Conservation (phyloP, 2,113 vertebrate species). For the Mixornis gularis region DNA sequence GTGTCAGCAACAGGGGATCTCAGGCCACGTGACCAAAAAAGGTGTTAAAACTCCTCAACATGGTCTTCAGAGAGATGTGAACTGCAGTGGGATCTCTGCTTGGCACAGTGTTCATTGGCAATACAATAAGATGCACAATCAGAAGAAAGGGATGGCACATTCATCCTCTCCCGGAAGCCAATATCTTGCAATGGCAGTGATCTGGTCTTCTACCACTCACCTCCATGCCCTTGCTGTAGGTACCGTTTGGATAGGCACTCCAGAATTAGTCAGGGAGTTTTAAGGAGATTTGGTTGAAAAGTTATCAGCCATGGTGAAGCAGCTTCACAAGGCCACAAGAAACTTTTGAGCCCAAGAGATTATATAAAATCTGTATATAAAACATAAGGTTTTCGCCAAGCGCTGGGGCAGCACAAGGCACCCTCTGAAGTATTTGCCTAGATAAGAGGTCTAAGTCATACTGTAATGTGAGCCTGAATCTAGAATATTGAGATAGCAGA, state of each 20-base stretch:
- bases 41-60: neutral
- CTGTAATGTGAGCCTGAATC: neutral
- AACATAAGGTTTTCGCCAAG: neutral
- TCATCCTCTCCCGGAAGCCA: neutral
- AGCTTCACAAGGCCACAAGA: neutral
- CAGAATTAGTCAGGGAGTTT: neutral
- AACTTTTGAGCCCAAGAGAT: neutral
- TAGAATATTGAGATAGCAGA: neutral
- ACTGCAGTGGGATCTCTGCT: neutral
- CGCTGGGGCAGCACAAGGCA: neutral
- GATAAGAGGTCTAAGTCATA: neutral
- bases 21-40: neutral
- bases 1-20: neutral
- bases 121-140: neutral
- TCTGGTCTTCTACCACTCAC: neutral
- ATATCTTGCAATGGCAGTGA: neutral
- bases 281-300: neutral
- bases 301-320: neutral
- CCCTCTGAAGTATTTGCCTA: rapidly evolving
- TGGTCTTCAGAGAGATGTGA: neutral
- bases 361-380: neutral
- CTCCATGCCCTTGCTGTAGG: neutral
- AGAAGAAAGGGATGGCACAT: neutral
- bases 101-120: neutral
- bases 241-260: neutral